These are phyloP conservation scores for Syrista parreyssii DNA, from an alignment of 2,888 invertebrate species.

Conservation along the genomic window DNA sequence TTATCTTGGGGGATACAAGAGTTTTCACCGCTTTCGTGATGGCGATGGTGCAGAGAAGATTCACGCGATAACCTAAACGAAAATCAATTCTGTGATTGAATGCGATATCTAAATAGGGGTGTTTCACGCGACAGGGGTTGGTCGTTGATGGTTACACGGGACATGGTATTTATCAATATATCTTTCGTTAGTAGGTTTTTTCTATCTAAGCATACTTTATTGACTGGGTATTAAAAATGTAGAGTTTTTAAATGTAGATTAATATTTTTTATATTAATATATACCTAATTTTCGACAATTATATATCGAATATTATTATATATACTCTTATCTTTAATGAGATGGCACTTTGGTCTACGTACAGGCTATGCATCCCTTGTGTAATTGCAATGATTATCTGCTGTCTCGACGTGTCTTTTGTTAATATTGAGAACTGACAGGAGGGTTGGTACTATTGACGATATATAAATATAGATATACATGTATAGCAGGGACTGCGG, in stretches of 20 bases:
- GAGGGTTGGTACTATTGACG: not conserved
- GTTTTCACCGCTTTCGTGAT: not conserved
- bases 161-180: not conserved
- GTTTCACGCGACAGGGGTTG: not conserved
- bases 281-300: too few relatives aligned
- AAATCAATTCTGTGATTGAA: constrained; percentile 30
- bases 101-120: constrained; percentile 4
- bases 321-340: not conserved
- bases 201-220: too few relatives aligned
- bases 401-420: not conserved
- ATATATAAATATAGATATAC: not conserved
- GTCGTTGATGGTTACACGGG: not conserved
- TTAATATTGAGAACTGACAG: not conserved
- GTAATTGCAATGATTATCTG: not conserved
- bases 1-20: constrained; percentile 10
- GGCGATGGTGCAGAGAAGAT: constrained; percentile 8
- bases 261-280: too few relatives aligned
- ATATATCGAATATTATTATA: not conserved
- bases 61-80: constrained; percentile 33
- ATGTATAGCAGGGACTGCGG: not conserved
- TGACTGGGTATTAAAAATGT: too few relatives aligned
- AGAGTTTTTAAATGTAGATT: too few relatives aligned
- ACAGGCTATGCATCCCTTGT: not conserved
- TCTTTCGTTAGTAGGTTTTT: not conserved
- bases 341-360: not conserved